These are phyloP conservation scores for Schizopygopsis malacanthus DNA, from an alignment of 2,797 vertebrate species.

Conservation along the genomic window DNA sequence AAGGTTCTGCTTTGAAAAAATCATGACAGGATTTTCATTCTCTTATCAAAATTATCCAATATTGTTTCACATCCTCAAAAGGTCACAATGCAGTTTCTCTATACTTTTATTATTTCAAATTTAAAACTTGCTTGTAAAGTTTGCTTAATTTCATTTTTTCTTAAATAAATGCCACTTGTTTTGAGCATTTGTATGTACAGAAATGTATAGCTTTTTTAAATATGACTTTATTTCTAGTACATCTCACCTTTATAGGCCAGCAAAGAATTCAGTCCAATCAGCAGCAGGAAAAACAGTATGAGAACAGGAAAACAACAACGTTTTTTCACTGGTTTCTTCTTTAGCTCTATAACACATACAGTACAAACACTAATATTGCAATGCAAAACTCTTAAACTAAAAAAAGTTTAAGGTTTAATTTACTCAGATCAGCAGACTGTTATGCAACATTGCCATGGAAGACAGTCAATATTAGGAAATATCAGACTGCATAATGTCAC, in stretches of 20 bases:
- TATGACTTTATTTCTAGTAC: neutral
- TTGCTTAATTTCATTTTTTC: neutral
- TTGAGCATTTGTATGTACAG: neutral
- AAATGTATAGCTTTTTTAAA: neutral
- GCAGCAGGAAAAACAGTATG: slow-evolving; percentile 75
- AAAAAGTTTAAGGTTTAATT: neutral
- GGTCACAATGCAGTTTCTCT: neutral
- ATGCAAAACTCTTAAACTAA: slow-evolving; percentile 1
- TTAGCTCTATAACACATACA: slow-evolving; percentile 68
- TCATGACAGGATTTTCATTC: neutral
- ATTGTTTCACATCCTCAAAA: neutral
- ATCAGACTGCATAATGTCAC: neutral
- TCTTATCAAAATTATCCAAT: neutral
- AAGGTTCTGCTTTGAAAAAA: too few relatives aligned
- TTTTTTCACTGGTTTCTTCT: slow-evolving; percentile 47
- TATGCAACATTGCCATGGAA: neutral
- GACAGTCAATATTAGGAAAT: neutral
- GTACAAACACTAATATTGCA: neutral
- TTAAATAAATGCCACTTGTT: neutral
- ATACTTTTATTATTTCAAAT: neutral
- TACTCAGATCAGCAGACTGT: neutral
- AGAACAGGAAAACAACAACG: slow-evolving; percentile 59
- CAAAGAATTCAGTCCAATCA: slow-evolving; percentile 71
- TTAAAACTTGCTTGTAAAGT: neutral
- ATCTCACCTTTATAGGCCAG: slow-evolving; percentile 82